Base-by-base conservation (phyloP, 2,797 vertebrate species). In the Pseudomugil gertrudae region DNA sequence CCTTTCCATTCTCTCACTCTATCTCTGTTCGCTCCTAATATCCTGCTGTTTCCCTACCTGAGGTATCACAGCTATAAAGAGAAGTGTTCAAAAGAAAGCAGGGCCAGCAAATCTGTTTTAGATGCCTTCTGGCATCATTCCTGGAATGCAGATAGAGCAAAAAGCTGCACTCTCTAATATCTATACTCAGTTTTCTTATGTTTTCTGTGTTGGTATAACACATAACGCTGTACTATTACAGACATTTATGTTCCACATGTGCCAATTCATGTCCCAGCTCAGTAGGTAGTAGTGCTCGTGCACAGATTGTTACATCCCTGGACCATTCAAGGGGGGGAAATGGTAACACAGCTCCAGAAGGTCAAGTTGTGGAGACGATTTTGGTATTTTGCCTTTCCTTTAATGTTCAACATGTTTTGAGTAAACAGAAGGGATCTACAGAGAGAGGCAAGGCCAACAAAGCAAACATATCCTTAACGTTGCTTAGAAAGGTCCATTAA, bases 31-130 rank as follows among this genome's bases (percentile, higher is more conserved):
- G 58, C 70, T 32, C 72, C 72, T 84, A 80, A 85, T 89, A 83
- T 83, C 77, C 81, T 48, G 17, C 66, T 60, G 77, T 82, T 81
- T 84, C 79, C 83, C 75, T 65, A 74, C 81, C 85, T 88, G 80
- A 87, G 83, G 87, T 87, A 90, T 87, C 84, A 80, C 55, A 77
- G 85, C 89, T 66, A 86, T 87, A 85, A 84, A 83, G 88, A 85
- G 88, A 87, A 88, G 87, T 90, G 88, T 89, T 90, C 82, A 86
- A 86, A 85, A 80, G 83, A 83, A 83, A 84, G 79, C 63, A 26
- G 68, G 70, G 61, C 72, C 69, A 64, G 87, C 72, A 84, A 85
- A 87, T 89, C 84, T 78, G 64, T 84, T 86, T 89, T 72, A 75
- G 80, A 77, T 75, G 74, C 69, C 83, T 87, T 33, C 76, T 67